A percentile compares a stretch with the other conserved stretches of the same genome.
These are phyloP conservation scores for Drosophila miranda DNA, from an alignment of 1,140 invertebrate genomes.

Conservation along the genomic window DNA sequence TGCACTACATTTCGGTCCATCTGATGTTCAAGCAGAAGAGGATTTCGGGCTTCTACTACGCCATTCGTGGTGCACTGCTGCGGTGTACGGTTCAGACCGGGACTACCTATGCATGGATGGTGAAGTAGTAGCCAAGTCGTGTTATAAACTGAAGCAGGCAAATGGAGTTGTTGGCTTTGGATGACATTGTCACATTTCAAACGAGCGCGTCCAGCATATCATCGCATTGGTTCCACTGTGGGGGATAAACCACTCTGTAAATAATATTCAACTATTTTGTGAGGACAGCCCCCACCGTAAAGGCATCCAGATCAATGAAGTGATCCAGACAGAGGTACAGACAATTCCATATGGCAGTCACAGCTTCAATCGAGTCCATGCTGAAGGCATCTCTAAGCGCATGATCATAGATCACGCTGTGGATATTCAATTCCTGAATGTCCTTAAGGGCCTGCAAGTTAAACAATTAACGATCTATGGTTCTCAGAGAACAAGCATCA, in stretches of 20 bases:
- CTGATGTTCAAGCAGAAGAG: constrained; percentile 13
- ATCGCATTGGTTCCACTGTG: constrained; percentile 68
- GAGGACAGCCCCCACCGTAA: constrained; percentile 22
- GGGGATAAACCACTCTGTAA: background rate
- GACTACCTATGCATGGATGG: constrained; percentile 23
- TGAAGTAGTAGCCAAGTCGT: constrained; percentile 54
- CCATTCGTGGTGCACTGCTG: background rate
- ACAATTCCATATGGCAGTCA: constrained; percentile 51
- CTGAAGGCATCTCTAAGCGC: constrained; percentile 52
- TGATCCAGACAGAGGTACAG: constrained; percentile 62
- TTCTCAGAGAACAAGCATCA: too few species aligned
- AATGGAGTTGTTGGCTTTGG: constrained; percentile 41
- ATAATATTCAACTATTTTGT: background rate
- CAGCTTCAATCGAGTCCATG: constrained; percentile 45
- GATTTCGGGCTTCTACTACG: constrained; percentile 29
- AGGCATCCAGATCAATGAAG: constrained; percentile 44
- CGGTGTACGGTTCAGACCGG: constrained; percentile 12
- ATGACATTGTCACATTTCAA: constrained; percentile 50
- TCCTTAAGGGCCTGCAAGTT: constrained; percentile 31
- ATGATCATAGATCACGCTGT: constrained; percentile 64
- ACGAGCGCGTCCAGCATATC: constrained; percentile 65
- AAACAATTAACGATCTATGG: background rate
- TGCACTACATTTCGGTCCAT: background rate
- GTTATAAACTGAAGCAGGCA: constrained; percentile 56
- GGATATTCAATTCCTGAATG: constrained; percentile 58